Evolutionary conservation across 2,113 vertebrate genomes (phyloP).

Genomic region (Phalacrocorax aristotelis): DNA sequence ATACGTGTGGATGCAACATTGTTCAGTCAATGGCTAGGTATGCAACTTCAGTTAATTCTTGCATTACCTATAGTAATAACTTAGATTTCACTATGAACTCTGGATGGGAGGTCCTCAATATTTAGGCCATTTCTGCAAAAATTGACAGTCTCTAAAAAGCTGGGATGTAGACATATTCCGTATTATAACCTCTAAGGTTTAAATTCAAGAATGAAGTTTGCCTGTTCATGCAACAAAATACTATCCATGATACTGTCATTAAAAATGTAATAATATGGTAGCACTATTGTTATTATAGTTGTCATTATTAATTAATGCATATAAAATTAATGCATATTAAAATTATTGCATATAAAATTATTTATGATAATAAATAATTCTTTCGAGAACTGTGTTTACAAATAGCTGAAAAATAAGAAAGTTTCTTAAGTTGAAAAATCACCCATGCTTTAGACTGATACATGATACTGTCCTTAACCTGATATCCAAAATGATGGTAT

Average conservation of each 20-base stretch:
- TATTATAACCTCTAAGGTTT: neutral
- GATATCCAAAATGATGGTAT: neutral
- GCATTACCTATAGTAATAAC: neutral
- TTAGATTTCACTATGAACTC: neutral
- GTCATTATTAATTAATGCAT: neutral
- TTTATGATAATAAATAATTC: neutral
- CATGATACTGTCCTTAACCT: neutral
- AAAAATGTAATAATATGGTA: neutral
- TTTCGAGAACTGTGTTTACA: neutral
- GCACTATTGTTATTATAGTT: neutral
- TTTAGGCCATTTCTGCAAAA: neutral
- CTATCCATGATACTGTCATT: neutral
- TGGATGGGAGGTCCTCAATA: neutral
- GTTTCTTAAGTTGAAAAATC: neutral
- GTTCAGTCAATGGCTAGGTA: accelerated
- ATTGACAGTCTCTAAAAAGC: neutral
- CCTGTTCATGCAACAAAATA: neutral
- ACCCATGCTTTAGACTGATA: neutral
- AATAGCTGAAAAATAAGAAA: neutral
- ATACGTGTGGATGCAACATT: neutral
- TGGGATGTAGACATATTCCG: accelerated
- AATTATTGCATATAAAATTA: neutral
- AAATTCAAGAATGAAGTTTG: neutral
- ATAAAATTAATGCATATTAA: neutral
- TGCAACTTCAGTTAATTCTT: neutral